These are phyloP conservation scores for Sarcophaga rosellei DNA, from an alignment of 2,888 invertebrate genomes.

Conservation along the genomic window DNA sequence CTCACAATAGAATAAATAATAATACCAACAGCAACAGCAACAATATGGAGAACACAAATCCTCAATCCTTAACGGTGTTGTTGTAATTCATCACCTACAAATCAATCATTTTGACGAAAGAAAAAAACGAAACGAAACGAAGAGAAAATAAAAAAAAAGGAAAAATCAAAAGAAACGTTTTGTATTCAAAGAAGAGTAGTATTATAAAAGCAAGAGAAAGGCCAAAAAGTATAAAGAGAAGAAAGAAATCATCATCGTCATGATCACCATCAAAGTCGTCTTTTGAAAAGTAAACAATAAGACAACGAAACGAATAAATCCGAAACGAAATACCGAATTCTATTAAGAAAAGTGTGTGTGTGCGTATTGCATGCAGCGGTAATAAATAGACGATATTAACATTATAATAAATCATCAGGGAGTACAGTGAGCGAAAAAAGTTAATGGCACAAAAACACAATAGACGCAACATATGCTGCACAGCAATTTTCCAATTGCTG, in stretches of 20 bases:
- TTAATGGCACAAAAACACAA: background rate
- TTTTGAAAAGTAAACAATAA: background rate
- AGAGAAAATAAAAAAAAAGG: slow-evolving; percentile 52
- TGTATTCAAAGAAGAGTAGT: background rate
- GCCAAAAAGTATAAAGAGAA: background rate
- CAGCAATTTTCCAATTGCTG: no score
- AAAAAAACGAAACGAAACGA: slow-evolving; percentile 64
- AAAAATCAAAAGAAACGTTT: slow-evolving; percentile 39
- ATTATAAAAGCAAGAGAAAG: background rate
- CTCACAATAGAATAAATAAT: slow-evolving; percentile 14
- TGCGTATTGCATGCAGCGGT: slow-evolving; percentile 7
- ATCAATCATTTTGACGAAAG: slow-evolving; percentile 80
- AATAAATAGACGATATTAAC: background rate
- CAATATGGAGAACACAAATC: background rate
- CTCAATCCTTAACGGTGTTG: slow-evolving; percentile 70
- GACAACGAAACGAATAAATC: background rate
- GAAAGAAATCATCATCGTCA: slow-evolving; percentile 16
- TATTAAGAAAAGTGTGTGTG: background rate
- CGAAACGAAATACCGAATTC: background rate
- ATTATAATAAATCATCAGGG: no score
- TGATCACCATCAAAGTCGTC: background rate
- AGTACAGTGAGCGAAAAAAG: slow-evolving; percentile 35
- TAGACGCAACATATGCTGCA: no score
- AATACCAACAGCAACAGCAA: slow-evolving; percentile 11
- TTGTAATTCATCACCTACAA: slow-evolving; percentile 80